Conservation (phyloP, 2,797 vertebrate species). For the Ptychobarbus kaznakovi region DNA sequence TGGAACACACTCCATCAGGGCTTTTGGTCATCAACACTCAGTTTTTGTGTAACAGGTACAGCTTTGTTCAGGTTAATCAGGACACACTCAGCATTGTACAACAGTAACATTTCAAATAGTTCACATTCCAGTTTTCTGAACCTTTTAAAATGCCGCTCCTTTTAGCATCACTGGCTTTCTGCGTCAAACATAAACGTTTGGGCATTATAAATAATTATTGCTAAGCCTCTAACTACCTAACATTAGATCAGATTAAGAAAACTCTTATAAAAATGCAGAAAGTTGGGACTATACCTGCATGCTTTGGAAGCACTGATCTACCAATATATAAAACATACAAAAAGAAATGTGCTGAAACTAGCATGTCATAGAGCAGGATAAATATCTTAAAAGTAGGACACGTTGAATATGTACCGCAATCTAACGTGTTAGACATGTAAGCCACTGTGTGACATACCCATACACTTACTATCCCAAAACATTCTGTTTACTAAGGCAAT, state of each 20-base stretch:
- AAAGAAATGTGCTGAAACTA: slow-evolving; percentile 67
- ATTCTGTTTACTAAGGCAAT: slow-evolving; percentile 78
- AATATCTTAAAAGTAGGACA: slow-evolving; percentile 74
- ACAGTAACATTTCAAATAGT: slow-evolving; percentile 45
- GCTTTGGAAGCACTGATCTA: slow-evolving; percentile 81
- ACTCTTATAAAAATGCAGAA: slow-evolving; percentile 79
- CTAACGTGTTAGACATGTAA: slow-evolving; percentile 55
- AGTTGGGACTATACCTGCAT: slow-evolving; percentile 72
- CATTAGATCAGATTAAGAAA: slow-evolving; percentile 73
- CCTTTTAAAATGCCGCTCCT: slow-evolving; percentile 61
- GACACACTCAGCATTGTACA: slow-evolving; percentile 55
- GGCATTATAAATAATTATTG: slow-evolving; percentile 72
- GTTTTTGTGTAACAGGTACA: slow-evolving; percentile 56
- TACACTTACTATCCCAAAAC: slow-evolving; percentile 61
- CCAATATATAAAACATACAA: slow-evolving; percentile 81
- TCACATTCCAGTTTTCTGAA: slow-evolving; percentile 63
- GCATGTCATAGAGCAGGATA: slow-evolving; percentile 72
- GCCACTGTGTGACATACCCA: slow-evolving; percentile 57
- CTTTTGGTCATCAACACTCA: slow-evolving; percentile 51
- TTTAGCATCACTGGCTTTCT: slow-evolving; percentile 67
- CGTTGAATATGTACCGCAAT: slow-evolving; percentile 65
- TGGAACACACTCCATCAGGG: slow-evolving; percentile 60
- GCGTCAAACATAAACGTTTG: slow-evolving; percentile 49
- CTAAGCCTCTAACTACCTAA: slow-evolving; percentile 66
- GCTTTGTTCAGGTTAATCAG: slow-evolving; percentile 58